Conservation (phyloP, 1,140 invertebrate species). For the Gryllus bimaculatus region DNA sequence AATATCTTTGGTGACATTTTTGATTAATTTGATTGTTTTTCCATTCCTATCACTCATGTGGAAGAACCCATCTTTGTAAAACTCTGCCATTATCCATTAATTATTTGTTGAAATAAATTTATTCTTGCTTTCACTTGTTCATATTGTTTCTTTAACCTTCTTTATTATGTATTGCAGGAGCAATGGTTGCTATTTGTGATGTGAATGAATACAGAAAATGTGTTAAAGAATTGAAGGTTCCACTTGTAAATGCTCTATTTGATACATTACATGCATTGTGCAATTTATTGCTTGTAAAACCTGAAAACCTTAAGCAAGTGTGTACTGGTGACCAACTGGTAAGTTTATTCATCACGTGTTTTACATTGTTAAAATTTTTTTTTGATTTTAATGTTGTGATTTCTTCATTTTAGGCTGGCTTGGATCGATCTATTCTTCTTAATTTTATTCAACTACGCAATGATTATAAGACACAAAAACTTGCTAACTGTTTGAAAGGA, state of each 20-base stretch:
- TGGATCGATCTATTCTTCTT: constrained; percentile 75
- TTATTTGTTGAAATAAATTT: too few relatives aligned
- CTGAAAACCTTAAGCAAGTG: constrained; percentile 92
- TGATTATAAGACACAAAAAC: constrained; percentile 82
- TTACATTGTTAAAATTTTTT: constrained; percentile 15
- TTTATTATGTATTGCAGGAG: constrained; percentile 47
- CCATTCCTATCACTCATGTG: too few relatives aligned
- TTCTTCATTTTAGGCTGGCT: constrained; percentile 56
- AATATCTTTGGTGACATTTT: too few relatives aligned
- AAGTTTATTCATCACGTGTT: constrained; percentile 33
- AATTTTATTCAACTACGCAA: constrained; percentile 89
- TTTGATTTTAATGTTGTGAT: constrained; percentile 3
- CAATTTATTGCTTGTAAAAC: constrained; percentile 90
- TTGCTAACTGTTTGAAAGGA: constrained; percentile 55
- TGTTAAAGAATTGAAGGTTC: constrained; percentile 61
- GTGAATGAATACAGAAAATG: constrained; percentile 89
- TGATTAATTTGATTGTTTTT: too few relatives aligned
- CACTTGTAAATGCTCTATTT: constrained; percentile 76
- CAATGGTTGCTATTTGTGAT: constrained; percentile 96
- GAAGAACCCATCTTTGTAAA: too few relatives aligned
- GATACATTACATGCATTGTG: constrained; percentile 91
- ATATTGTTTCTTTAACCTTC: too few relatives aligned
- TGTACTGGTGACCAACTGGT: constrained; percentile 90
- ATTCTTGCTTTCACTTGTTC: too few relatives aligned
- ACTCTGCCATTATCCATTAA: too few relatives aligned